Conservation (phyloP, 2,797 vertebrate species). For the Cygnus olor region DNA sequence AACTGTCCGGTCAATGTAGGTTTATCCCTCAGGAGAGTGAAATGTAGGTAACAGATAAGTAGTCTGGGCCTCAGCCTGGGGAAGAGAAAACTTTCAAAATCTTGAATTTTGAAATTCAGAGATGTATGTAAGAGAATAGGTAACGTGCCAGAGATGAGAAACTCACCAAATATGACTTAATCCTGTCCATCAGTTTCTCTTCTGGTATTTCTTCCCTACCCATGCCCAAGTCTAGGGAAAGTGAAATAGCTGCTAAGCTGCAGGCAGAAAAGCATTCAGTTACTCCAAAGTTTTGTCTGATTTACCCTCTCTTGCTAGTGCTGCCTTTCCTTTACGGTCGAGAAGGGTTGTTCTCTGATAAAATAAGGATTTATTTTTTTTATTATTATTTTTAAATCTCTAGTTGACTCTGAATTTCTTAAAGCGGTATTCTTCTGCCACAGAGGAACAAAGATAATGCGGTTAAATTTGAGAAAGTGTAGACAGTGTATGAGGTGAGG, state of each 20-base stretch:
- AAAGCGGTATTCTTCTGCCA: neutral
- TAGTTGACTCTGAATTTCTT: neutral
- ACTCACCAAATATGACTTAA: neutral
- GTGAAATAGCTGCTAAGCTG: neutral
- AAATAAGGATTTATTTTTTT: neutral
- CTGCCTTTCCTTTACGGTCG: neutral
- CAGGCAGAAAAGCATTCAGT: neutral
- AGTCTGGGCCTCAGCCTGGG: neutral
- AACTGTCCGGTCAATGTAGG: neutral
- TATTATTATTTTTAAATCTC: neutral
- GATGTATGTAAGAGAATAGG: neutral
- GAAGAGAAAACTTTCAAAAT: neutral
- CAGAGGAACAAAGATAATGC: neutral
- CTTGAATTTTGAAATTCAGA: neutral
- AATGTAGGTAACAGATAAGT: neutral
- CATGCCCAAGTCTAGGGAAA: neutral
- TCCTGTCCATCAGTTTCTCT: neutral
- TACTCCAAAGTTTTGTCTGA: neutral
- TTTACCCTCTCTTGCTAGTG: neutral
- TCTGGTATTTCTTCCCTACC: neutral
- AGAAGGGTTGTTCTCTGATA: neutral
- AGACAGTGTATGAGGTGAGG: neutral
- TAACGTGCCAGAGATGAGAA: constrained; percentile 9
- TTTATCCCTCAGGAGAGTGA: constrained; percentile 23
- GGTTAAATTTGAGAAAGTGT: neutral